Base-by-base conservation (phyloP, 2,797 vertebrate genomes). In the Allobates femoralis region DNA sequence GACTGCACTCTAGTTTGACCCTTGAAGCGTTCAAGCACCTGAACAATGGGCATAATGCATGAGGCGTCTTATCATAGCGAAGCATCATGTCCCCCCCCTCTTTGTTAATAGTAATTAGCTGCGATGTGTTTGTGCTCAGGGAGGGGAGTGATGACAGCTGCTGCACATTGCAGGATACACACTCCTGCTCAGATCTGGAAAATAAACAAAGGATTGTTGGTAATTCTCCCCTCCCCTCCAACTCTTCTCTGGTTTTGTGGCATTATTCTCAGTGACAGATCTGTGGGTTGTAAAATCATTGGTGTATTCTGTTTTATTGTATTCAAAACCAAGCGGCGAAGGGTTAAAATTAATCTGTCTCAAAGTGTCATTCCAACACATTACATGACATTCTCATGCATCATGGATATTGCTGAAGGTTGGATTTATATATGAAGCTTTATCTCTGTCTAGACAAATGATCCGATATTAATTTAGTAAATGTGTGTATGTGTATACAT, bases 61-160 rank as follows among this genome's bases (percentile, higher is more conserved):
- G 2, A 37, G 18, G 5, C 28, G 11, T 30, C 53, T 83, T 74
- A 41, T 83, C 55, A 15, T 14, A 19, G 46, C 18, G 26, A 32
- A 74, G 53, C 69, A 75, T 73, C 23, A 19, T 30, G 26, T 58
- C 21, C 41, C 37, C 28, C 23, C 79, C 66, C 37, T 77, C 85
- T 86, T 86, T 86, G 85, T 86, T 86, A 67, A n/a, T 37, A 86
- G 79, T 76, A 86, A 86, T 86, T 82, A 86, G 79, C 58, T 51
- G 5, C 58, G 53, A 34, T 86, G 67, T 81, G 66, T 80, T 85
- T 81, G 55, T 82, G 79, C 58, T 76, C 15, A 21, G 30, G 76
- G 67, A 46, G 26, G 64, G 75, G 78, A 73, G 55, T 56, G 77
- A 69, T 86, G 71, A 58, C 85, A 86, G 85, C 77, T 86, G 85